Evolutionary conservation across 2,888 invertebrate genomes (phyloP).

Genomic region (Drosophila silvestris): DNA sequence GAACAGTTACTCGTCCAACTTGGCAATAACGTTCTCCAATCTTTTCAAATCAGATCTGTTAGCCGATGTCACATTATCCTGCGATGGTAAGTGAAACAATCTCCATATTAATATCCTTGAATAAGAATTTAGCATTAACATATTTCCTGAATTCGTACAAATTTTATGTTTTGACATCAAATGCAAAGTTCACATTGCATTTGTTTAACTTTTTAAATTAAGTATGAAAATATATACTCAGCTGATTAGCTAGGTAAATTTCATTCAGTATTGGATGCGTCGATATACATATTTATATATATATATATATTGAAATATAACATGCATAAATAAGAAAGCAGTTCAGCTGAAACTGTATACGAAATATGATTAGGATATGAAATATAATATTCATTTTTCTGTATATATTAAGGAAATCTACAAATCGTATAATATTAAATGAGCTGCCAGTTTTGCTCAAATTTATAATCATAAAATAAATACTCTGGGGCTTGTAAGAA

Average conservation of each 20-base stretch:
- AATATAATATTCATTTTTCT: background rate
- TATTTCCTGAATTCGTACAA: background rate
- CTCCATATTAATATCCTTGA: background rate
- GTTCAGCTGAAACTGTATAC: too few species aligned
- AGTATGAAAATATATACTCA: background rate
- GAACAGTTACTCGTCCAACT: constrained; percentile 97
- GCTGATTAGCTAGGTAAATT: too few species aligned
- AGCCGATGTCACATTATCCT: constrained; percentile 96
- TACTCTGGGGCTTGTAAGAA: background rate
- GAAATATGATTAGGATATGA: too few species aligned
- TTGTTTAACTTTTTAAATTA: background rate
- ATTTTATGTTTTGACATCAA: constrained; percentile 20
- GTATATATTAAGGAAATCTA: background rate
- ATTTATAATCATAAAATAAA: too few species aligned
- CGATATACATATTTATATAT: too few species aligned
- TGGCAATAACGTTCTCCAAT: constrained; percentile 96
- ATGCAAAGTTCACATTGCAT: background rate
- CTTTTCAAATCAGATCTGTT: constrained; percentile 96
- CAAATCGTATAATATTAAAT: background rate
- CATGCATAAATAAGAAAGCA: too few species aligned
- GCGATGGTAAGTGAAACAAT: constrained; percentile 91
- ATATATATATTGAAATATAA: too few species aligned
- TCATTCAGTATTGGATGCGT: too few species aligned
- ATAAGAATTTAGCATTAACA: background rate
- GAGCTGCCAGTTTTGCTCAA: background rate